These are phyloP conservation scores for Petrophora chlorosata DNA, from an alignment of 2,888 invertebrate species.

Conservation along the genomic window DNA sequence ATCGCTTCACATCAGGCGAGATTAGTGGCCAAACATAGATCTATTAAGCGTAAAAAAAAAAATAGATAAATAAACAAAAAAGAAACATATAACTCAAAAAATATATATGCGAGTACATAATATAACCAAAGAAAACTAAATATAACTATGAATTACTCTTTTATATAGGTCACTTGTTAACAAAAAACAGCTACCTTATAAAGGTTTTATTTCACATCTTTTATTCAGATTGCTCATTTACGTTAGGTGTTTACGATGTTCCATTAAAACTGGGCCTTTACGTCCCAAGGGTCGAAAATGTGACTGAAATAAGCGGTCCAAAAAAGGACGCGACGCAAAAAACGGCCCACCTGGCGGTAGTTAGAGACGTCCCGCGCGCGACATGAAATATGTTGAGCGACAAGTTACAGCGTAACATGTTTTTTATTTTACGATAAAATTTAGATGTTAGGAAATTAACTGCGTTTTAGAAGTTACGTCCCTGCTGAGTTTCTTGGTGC, in stretches of 20 bases:
- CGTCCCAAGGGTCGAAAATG: constrained; percentile 19
- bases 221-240: constrained; percentile 25
- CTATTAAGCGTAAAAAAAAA: too few species aligned
- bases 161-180: too few species aligned
- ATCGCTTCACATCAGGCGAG: too few species aligned
- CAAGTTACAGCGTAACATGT: constrained; percentile 16
- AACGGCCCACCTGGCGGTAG: constrained; percentile 29
- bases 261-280: constrained; percentile 20
- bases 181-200: too few species aligned
- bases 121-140: too few species aligned
- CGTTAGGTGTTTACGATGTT: constrained; percentile 22
- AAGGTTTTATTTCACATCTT: constrained; percentile 12
- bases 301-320: constrained; percentile 24
- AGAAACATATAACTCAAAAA: too few species aligned
- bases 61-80: too few species aligned
- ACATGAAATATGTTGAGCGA: constrained; percentile 18
- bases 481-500: too few species aligned
- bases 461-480: too few species aligned
- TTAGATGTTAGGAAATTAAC: neutral
- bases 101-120: too few species aligned
- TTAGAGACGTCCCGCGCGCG: constrained; percentile 22
- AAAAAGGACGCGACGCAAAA: constrained; percentile 23
- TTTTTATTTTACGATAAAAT: neutral
- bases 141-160: too few species aligned
- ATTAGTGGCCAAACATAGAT: too few species aligned